Conservation (phyloP, 2,888 invertebrate species). For the Phymatocera aterrima region DNA sequence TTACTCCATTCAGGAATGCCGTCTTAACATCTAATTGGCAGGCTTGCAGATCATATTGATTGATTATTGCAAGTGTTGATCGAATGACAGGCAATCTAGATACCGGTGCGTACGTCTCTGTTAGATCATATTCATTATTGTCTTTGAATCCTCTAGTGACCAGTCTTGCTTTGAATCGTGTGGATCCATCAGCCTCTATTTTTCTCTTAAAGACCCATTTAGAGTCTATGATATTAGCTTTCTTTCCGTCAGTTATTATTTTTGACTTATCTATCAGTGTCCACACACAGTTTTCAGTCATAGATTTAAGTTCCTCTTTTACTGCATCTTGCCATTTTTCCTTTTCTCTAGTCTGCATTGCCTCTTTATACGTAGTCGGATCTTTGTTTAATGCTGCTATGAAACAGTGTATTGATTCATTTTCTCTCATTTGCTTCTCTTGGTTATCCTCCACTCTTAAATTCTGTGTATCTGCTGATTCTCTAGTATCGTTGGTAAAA, state of each 20-base stretch:
- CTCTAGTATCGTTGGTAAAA: too few relatives aligned
- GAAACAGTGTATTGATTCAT: too few relatives aligned
- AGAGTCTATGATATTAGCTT: too few relatives aligned
- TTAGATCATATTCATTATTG: conserved; percentile 48
- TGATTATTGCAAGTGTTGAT: conserved; percentile 47
- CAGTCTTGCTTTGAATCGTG: conserved; percentile 52
- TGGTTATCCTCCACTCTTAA: background rate
- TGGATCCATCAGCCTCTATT: conserved; percentile 46
- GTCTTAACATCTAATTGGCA: conserved; percentile 52
- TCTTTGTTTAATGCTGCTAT: too few relatives aligned
- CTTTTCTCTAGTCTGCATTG: conserved; percentile 47
- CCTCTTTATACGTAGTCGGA: conserved; percentile 51
- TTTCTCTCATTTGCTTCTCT: background rate
- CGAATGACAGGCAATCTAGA: conserved; percentile 51
- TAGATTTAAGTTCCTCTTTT: conserved; percentile 50
- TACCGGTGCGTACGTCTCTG: conserved; percentile 55
- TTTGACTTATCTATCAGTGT: background rate
- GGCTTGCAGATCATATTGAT: conserved; percentile 50
- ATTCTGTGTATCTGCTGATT: background rate
- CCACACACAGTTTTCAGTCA: conserved; percentile 53
- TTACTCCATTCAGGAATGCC: conserved; percentile 50
- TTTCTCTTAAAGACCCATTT: conserved; percentile 55
- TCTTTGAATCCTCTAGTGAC: conserved; percentile 52
- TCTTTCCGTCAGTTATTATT: conserved; percentile 37
- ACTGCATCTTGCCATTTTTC: conserved; percentile 46